phyloP scores from a whole-genome alignment of 2,113 vertebrate species.

The Zeus faber region DNA sequence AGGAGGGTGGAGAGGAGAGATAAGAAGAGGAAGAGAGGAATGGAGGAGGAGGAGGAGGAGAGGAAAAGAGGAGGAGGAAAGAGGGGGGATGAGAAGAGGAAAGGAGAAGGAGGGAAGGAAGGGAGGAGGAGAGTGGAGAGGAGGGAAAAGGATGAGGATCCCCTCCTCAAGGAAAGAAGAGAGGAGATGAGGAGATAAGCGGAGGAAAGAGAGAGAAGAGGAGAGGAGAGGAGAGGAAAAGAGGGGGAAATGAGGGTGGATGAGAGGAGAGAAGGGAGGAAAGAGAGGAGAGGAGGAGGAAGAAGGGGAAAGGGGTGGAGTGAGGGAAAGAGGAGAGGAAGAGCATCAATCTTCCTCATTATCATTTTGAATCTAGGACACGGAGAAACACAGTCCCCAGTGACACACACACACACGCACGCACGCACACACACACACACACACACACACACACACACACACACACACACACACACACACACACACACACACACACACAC shows the following conservation, averaged over 20 bases:
- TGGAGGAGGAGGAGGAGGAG: neutral
- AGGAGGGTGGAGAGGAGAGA: neutral
- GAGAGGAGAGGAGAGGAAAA: neutral
- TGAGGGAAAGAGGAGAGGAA: slow-evolving; percentile 15
- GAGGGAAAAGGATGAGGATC: neutral
- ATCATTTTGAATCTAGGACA: slow-evolving; percentile 63
- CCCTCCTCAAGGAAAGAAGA: neutral
- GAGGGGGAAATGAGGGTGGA: neutral
- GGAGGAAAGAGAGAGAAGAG: neutral
- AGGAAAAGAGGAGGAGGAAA: neutral
- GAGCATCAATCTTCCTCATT: slow-evolving; percentile 60
- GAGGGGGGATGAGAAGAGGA: neutral
- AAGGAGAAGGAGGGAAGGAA: neutral
- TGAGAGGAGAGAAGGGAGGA: neutral
- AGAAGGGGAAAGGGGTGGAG: neutral
- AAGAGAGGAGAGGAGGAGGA: neutral
- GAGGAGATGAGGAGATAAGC: neutral
- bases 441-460: slow-evolving; percentile 8
- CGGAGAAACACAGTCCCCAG: slow-evolving; percentile 34
- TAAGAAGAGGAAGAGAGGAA: neutral
- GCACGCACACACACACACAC: slow-evolving; percentile 11
- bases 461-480: slow-evolving; percentile 16
- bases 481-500: slow-evolving; percentile 3
- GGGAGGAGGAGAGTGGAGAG: neutral
- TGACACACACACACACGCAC: slow-evolving; percentile 17